Percentiles rank a stretch among this genome's conserved stretches.
These are phyloP conservation scores for Spheniscus humboldti DNA, from an alignment of 2,797 vertebrate genomes.

Conservation along the genomic window DNA sequence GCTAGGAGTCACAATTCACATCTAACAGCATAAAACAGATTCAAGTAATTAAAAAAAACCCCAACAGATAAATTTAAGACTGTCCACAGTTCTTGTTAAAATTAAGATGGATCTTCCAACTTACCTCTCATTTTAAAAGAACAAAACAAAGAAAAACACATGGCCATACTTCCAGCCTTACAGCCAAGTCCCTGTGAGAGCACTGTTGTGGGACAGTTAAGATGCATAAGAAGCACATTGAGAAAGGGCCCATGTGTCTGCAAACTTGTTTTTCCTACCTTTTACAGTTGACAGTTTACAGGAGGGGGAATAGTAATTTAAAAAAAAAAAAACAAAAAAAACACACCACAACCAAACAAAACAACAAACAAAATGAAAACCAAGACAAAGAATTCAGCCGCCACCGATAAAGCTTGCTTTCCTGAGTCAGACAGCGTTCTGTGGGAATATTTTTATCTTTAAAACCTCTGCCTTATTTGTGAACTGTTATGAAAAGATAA, in stretches of 20 bases:
- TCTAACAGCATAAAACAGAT: neutral
- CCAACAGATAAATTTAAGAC: neutral
- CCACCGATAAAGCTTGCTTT: neutral
- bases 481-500: neutral
- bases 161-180: neutral
- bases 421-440: neutral
- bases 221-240: neutral
- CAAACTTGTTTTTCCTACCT: neutral
- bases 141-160: neutral
- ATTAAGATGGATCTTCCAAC: neutral
- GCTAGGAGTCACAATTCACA: neutral
- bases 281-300: neutral
- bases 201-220: neutral
- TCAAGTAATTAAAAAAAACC: neutral
- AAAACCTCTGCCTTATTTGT: neutral
- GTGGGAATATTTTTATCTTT: neutral
- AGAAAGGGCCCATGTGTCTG: neutral
- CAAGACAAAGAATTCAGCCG: neutral
- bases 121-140: neutral
- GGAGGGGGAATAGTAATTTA: neutral
- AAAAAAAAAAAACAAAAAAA: neutral
- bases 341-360: neutral
- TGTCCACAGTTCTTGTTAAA: neutral
- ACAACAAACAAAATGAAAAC: neutral
- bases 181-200: neutral